Conservation (phyloP, 30 jellyfish, hydroid and myxozoan species). For the Turritopsis dohrnii region DNA sequence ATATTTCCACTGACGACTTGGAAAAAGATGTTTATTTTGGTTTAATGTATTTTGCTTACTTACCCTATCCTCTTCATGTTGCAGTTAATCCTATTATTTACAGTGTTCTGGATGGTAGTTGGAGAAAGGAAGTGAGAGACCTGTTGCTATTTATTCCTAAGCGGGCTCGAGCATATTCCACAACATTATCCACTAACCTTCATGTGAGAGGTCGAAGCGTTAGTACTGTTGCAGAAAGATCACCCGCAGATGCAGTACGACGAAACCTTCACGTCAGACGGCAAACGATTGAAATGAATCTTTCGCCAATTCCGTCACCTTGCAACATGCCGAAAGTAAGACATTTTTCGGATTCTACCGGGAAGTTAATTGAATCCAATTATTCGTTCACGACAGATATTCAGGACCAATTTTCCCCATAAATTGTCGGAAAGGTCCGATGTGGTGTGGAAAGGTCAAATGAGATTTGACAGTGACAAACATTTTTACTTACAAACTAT, state of each 20-base stretch:
- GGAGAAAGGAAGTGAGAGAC: slow-evolving; percentile 5
- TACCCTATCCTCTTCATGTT: slow-evolving; percentile 14
- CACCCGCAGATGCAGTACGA: background rate
- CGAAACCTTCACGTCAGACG: background rate
- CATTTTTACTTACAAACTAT: background rate
- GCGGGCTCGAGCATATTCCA: background rate
- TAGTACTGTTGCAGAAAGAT: background rate
- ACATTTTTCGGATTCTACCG: slow-evolving; percentile 6
- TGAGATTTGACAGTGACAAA: no score
- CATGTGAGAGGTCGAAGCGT: background rate
- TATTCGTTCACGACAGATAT: slow-evolving; percentile 1
- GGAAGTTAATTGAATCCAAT: background rate
- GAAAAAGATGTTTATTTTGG: background rate
- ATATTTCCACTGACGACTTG: background rate
- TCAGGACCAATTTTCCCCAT: background rate
- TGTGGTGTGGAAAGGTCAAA: background rate
- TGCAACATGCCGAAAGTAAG: background rate
- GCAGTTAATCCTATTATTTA: slow-evolving; percentile 10
- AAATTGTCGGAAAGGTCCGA: background rate
- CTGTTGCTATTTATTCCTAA: background rate
- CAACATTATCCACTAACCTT: background rate
- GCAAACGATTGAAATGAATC: background rate
- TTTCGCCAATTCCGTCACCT: background rate
- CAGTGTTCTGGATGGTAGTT: slow-evolving; percentile 1
- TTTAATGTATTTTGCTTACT: background rate